These are phyloP conservation scores for Lerema accius DNA, from an alignment of 1,140 invertebrate genomes.

Conservation along the genomic window DNA sequence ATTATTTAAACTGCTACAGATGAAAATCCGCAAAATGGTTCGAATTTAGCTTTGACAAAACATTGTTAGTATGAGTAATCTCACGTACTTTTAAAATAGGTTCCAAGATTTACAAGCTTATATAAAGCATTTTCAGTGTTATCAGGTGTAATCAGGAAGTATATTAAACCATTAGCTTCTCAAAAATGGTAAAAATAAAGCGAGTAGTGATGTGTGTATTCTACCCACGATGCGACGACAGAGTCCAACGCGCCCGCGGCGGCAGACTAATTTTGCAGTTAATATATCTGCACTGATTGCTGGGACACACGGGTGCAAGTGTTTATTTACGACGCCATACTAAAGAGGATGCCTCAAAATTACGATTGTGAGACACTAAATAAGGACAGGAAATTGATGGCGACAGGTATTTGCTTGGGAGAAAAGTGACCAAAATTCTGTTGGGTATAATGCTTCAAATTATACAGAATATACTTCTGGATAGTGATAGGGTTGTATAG, in stretches of 20 bases:
- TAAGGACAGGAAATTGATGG: slow-evolving; percentile 17
- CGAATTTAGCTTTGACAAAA: too few relatives aligned
- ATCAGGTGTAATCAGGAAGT: too few relatives aligned
- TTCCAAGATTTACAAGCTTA: too few relatives aligned
- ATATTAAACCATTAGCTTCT: neutral
- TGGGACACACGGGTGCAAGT: slow-evolving; percentile 47
- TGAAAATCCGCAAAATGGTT: too few relatives aligned
- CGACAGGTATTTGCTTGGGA: slow-evolving; percentile 10
- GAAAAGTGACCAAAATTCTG: neutral
- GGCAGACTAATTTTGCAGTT: slow-evolving; percentile 61
- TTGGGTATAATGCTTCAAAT: neutral
- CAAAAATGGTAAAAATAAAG: slow-evolving; percentile 8
- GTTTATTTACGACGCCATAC: slow-evolving; percentile 53
- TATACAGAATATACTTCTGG: too few relatives aligned
- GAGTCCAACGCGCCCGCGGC: slow-evolving; percentile 44
- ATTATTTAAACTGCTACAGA: too few relatives aligned
- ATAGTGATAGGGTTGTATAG: too few relatives aligned
- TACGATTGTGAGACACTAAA: slow-evolving; percentile 20
- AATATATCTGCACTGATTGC: slow-evolving; percentile 69
- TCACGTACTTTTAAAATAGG: too few relatives aligned
- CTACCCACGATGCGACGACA: slow-evolving; percentile 49
- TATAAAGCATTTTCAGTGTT: too few relatives aligned
- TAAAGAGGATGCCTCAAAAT: slow-evolving; percentile 35
- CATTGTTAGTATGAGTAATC: too few relatives aligned
- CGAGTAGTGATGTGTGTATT: slow-evolving; percentile 35